phyloP scores from a whole-genome alignment of 2,113 vertebrate genomes.

The Nesoenas mayeri region DNA sequence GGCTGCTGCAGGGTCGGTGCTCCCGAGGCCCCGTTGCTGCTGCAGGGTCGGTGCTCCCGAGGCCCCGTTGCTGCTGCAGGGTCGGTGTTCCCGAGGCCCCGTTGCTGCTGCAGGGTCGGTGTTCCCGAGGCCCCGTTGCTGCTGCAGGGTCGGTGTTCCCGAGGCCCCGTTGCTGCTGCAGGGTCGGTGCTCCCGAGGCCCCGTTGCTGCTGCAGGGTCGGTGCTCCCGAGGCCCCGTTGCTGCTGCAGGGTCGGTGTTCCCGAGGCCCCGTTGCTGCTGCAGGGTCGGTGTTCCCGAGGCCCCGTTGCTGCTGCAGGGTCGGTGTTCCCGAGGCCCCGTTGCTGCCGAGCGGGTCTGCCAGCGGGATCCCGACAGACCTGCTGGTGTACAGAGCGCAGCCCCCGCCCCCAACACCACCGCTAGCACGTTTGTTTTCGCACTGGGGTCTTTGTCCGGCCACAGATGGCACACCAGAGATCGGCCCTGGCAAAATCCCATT shows the following conservation, averaged over 20 bases:
- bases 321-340: not conserved
- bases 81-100: not conserved
- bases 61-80: not conserved
- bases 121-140: not conserved
- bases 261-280: no score
- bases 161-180: not conserved
- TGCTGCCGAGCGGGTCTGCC: not conserved
- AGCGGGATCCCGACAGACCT: not conserved
- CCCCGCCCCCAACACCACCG: not conserved
- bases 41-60: not conserved
- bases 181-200: not conserved
- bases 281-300: no score
- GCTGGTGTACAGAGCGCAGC: not conserved
- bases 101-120: not conserved
- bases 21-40: not conserved
- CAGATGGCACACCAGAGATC: not conserved
- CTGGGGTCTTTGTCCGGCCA: not conserved
- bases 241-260: not conserved
- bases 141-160: not conserved
- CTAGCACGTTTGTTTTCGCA: not conserved
- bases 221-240: no score
- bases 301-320: not conserved
- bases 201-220: not conserved
- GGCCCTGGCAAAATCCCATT: not conserved
- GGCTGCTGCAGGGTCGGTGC: not conserved